These are phyloP conservation scores for cattle (Bos taurus) DNA, from an alignment of 2,113 vertebrate genomes.

Conservation along the genomic window ARS-UCD2.0 NC_037350.1:45360501-45361000, in stretches of 20 bases:
- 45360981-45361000: not conserved
- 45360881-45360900: not conserved
- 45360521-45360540: not conserved
- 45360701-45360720: not conserved
- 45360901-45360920: not conserved
- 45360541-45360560: not conserved
- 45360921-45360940: not conserved
- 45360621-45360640: not conserved
- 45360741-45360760: not conserved
- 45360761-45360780: not conserved
- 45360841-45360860: not conserved
- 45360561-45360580: not conserved
- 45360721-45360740: not conserved
- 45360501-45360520: not conserved
- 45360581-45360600: not conserved
- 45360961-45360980: not conserved
- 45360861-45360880: not conserved
- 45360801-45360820: not conserved
- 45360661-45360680: not conserved
- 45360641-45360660: not conserved
- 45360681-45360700: not conserved
- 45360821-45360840: not conserved
- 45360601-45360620: not conserved
- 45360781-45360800: not conserved
- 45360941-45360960: not conserved